These are phyloP conservation scores for Chelon labrosus DNA, from an alignment of 2,797 vertebrate species.

Conservation along the genomic window DNA sequence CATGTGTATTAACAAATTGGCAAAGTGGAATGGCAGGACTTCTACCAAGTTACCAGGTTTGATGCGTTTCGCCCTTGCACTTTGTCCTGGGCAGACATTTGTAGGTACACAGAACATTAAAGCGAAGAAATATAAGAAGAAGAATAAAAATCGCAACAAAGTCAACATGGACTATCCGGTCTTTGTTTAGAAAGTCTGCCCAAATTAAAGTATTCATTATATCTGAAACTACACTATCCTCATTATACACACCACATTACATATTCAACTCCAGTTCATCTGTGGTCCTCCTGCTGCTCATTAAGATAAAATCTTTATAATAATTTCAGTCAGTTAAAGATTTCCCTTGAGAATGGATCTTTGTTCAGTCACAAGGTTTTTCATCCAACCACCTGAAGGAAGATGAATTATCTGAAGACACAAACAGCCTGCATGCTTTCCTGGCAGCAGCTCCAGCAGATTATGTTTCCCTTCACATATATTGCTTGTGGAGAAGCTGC, in stretches of 20 bases:
- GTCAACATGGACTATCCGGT: too few relatives aligned
- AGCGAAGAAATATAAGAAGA: too few relatives aligned
- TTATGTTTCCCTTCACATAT: conserved; percentile 18
- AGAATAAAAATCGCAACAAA: too few relatives aligned
- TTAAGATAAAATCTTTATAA: not conserved
- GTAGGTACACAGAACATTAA: too few relatives aligned
- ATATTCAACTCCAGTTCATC: not conserved
- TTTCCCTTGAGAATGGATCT: conserved; percentile 11
- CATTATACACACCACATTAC: not conserved
- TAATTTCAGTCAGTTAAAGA: not conserved
- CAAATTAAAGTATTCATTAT: too few relatives aligned
- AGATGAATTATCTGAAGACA: conserved; percentile 22
- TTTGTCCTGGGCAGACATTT: too few relatives aligned
- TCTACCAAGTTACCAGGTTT: too few relatives aligned
- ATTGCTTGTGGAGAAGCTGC: conserved; percentile 40
- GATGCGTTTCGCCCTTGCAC: too few relatives aligned
- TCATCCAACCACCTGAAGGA: conserved; percentile 21
- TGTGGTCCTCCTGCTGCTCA: not conserved
- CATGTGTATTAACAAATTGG: too few relatives aligned
- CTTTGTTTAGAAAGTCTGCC: too few relatives aligned
- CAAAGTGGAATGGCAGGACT: too few relatives aligned
- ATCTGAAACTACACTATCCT: not conserved
- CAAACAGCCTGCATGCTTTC: conserved; percentile 12
- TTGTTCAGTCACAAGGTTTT: conserved; percentile 5
- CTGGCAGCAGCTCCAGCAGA: conserved; percentile 30